Evolutionary conservation across 2,888 invertebrate genomes (phyloP), one percentile per base, ranked within the genome.

Genomic region (Nomada goodeniana): DNA sequence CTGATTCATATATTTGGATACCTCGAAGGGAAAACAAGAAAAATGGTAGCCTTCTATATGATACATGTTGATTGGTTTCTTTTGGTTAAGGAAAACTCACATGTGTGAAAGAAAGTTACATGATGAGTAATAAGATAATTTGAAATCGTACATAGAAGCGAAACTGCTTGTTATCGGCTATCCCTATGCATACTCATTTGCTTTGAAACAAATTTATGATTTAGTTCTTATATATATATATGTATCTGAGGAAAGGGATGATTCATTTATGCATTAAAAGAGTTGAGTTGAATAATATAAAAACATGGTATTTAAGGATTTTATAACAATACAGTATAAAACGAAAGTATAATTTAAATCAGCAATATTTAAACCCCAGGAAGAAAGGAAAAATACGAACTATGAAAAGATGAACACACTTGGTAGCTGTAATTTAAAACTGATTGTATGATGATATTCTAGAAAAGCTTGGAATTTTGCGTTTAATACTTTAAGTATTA

Each of bases 1-100:
- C 71, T 9, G 57, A 11, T 82, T 73, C 69, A 77, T 83, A 84
- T 80, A 86, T 86, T 85, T 86, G 77, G 68, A 86, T 86, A 86
- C 65, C 73, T 72, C 20, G 57, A 47, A 63, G 42, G 2, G 47
- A 52, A 65, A 75, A 44, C 68, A 42, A 65, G 59, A 67, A 63
- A 82, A 80, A 69, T 29, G 36, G 42, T 59, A 71, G 63, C 68
- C 57, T 84, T 84, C 65, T 64, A 44, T 76, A 68, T 65, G 44
- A 59, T 67, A 42, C 71, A 64, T 52, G 18, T 52, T 55, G 26
- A 73, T 80, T 36, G 29, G 60, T 77, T 76, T 65, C 23, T 9
- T 1, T 77, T 77, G 10, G 55, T 67, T 72, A 44, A 71, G 50
- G 44, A 53, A 59, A 70, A 23, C 65, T 61, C 60, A 20, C 13